Conservation (phyloP, 2,888 invertebrate species). For the Mesochorus sp. region DNA sequence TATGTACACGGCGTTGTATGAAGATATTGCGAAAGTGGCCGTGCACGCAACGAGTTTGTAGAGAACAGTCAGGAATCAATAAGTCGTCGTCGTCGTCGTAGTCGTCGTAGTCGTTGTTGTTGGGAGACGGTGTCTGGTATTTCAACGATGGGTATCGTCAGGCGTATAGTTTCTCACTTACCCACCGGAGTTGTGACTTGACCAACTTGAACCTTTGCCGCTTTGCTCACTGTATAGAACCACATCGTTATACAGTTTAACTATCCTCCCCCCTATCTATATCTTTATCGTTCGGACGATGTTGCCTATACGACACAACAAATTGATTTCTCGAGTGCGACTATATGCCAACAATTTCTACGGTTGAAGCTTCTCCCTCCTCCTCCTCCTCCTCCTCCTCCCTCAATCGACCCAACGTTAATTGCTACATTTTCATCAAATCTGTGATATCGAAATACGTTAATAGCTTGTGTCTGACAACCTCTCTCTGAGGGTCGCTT, state of each 20-base stretch:
- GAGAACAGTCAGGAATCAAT: conserved; percentile 50
- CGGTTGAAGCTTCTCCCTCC: neutral
- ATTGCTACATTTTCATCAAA: conserved; percentile 15
- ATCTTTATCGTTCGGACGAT: neutral
- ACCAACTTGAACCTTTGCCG: too few species aligned
- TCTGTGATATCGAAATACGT: neutral
- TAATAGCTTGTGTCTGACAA: neutral
- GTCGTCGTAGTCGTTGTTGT: too few species aligned
- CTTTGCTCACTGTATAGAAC: too few species aligned
- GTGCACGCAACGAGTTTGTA: conserved; percentile 1
- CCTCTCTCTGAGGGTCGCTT: neutral
- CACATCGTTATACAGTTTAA: neutral
- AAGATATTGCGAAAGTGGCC: conserved; percentile 7
- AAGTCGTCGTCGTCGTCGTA: conserved; percentile 54
- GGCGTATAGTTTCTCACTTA: conserved; percentile 48
- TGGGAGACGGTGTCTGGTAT: conserved; percentile 56
- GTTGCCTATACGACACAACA: conserved; percentile 5
- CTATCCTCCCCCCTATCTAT: neutral
- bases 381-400: neutral
- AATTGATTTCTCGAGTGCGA: conserved; percentile 21
- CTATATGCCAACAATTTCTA: neutral
- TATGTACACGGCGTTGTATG: neutral
- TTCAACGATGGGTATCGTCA: conserved; percentile 26
- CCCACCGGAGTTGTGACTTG: conserved; percentile 39
- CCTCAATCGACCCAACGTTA: too few species aligned